Conservation (phyloP, 2,113 vertebrate species). For the Hippopotamus amphibius region DNA sequence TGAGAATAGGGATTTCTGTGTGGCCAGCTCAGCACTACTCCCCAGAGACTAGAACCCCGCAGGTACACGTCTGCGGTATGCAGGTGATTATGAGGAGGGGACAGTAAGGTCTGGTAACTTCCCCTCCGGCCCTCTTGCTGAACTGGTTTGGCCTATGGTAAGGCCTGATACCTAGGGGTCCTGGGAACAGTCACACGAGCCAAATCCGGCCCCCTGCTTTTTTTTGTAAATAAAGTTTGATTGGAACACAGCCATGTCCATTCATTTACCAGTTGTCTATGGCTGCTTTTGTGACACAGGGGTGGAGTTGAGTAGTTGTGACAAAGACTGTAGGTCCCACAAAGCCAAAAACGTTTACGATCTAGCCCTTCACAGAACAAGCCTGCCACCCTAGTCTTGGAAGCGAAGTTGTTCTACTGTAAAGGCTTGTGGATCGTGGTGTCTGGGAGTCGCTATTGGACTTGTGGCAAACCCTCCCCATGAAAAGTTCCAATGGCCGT, state of each 20-base stretch:
- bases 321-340: background rate
- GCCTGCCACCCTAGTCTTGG: rapidly evolving
- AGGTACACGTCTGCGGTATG: background rate
- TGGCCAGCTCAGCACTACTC: background rate
- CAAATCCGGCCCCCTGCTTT: background rate
- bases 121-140: background rate
- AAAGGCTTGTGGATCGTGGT: rapidly evolving
- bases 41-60: background rate
- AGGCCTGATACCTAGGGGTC: background rate
- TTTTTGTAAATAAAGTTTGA: conserved; percentile 3
- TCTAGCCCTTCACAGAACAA: background rate
- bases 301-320: background rate
- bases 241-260: background rate
- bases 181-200: background rate
- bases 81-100: background rate
- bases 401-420: rapidly evolving
- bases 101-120: background rate
- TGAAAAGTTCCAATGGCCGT: background rate
- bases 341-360: background rate
- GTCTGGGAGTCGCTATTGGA: too few species aligned
- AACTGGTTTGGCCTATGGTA: background rate
- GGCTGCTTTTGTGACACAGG: background rate
- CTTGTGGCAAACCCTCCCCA: background rate
- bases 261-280: background rate
- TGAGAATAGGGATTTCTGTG: background rate